Evolutionary conservation across 92 coral and sea anemone genomes (phyloP), one percentile per base, ranked within the genome.

Genomic region (Chrysogorgia sp.): DNA sequence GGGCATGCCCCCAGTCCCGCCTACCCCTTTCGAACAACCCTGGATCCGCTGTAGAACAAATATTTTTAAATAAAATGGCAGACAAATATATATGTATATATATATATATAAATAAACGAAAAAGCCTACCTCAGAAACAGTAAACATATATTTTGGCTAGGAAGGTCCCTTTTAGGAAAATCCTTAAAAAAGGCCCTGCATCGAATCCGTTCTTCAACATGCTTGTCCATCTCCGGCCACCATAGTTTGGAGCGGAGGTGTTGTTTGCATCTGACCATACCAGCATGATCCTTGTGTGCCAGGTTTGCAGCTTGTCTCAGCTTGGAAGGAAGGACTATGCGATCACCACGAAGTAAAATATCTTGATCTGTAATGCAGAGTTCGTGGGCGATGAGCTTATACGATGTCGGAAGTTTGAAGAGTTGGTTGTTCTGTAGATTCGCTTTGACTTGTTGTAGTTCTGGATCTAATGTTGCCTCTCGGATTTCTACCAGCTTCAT

Each of bases 311-410:
- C 80, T 48, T 57, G 75, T 57, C 77, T 71, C 62, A 80, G 81
- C 34, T 53, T 63, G 0, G 63, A 14, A 26, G 89, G 83, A 32
- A 86, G 86, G 14, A 81, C 83, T 13, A 75, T 81, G 31, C 83
- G 74, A 55, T 58, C 63, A 33, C 85, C 82, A 10, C 89, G 77
- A 32, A 81, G 86, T 30, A 80, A 57, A 13, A 85, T 74, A 20
- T 81, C 80, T 77, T 77, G 81, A 52, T 80, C 85, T 15, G 85
- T 85, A 34, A 85, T 76, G 41, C 77, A 85, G 58, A 85, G 85
- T 63, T 85, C 89, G 15, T 69, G 74, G 24, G 88, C 76, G 45
- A 85, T 69, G 26, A 62, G 15, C 47, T 50, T 68, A 69, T 78
- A 84, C 20, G 74, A 45, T 58, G 22, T 25, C 12, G 85, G 77